Percentiles rank a stretch among this genome's conserved stretches.
Conservation (phyloP, 2,113 vertebrate species). For the Scomber japonicus region DNA sequence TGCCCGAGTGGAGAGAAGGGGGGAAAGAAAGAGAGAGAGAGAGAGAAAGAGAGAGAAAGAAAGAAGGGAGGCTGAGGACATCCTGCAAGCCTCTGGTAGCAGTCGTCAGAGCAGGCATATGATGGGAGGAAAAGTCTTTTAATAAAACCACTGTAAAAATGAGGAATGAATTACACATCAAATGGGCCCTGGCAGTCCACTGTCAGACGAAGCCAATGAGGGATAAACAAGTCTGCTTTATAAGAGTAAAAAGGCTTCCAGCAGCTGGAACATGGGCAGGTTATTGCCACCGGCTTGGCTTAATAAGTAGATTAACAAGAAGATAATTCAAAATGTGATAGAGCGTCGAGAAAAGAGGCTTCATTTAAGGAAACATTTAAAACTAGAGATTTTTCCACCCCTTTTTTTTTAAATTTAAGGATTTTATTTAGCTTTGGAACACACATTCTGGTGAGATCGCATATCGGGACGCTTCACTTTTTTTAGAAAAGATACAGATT, state of each 20-base stretch:
- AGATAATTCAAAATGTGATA: conserved; percentile 1
- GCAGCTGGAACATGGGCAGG: conserved; percentile 34
- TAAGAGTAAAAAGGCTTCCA: conserved; percentile 39
- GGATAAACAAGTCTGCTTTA: conserved; percentile 74
- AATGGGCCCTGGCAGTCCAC: conserved; percentile 54
- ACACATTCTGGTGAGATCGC: not conserved
- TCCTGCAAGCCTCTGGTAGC: conserved; percentile 49
- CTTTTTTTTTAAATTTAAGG: not conserved
- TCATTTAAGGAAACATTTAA: not conserved
- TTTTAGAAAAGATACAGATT: not conserved
- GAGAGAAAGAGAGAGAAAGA: not conserved
- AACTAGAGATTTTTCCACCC: not conserved
- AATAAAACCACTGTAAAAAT: conserved; percentile 78
- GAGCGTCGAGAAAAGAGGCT: not conserved
- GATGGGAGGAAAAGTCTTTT: conserved; percentile 59
- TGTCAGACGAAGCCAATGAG: conserved; percentile 63
- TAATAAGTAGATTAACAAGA: not conserved
- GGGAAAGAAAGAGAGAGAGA: conserved; percentile 1
- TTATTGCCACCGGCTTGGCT: conserved; percentile 10
- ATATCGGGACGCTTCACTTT: not conserved
- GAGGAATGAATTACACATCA: conserved; percentile 74
- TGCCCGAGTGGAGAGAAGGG: conserved; percentile 24
- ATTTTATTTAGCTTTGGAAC: not conserved
- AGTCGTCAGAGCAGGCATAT: conserved; percentile 25
- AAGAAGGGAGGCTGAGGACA: conserved; percentile 42